Conservation (phyloP, 2,113 vertebrate species). For the Atlantisia rogersi region DNA sequence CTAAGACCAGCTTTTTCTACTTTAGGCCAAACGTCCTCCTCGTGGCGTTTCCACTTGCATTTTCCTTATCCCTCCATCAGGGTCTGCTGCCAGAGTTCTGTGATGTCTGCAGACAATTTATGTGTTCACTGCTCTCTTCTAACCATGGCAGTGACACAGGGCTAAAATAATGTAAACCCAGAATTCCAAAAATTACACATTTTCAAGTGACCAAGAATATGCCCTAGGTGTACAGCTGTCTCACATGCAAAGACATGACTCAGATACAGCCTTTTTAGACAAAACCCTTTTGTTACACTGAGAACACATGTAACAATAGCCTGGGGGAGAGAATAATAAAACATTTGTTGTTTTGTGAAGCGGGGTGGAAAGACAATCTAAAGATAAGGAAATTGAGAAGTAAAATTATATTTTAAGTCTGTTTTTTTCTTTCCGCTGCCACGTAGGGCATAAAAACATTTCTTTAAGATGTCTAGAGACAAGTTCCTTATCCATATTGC, state of each 20-base stretch:
- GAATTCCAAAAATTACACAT: neutral
- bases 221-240: conserved; percentile 56
- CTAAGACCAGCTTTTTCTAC: neutral
- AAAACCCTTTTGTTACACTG: conserved; percentile 45
- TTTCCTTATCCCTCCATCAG: neutral
- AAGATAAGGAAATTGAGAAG: conserved; percentile 48
- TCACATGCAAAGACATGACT: conserved; percentile 37
- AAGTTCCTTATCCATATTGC: neutral
- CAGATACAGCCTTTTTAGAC: conserved; percentile 25
- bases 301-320: conserved; percentile 51
- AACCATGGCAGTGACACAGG: neutral
- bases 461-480: neutral
- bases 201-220: conserved; percentile 21
- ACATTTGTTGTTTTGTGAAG: neutral
- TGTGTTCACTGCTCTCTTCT: neutral
- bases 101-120: neutral
- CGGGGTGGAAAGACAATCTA: neutral
- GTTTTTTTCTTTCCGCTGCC: neutral
- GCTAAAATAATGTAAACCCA: neutral
- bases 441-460: neutral
- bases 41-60: neutral
- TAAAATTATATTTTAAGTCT: neutral
- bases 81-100: neutral
- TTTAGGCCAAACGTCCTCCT: neutral
- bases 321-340: conserved; percentile 2